phyloP scores from a whole-genome alignment of 1,140 invertebrate genomes.

The Dysdera silvatica region DNA sequence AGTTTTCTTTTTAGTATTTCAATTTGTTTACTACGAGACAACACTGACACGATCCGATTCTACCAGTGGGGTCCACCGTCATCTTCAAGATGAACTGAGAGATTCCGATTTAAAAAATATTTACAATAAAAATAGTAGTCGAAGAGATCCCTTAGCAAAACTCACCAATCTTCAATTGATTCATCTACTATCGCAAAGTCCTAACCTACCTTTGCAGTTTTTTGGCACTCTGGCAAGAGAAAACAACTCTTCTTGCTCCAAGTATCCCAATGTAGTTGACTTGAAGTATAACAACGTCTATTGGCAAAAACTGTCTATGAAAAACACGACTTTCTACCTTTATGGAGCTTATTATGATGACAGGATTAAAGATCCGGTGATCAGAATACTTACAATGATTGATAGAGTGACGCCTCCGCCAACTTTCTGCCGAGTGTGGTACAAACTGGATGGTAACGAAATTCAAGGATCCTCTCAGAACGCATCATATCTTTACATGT shows the following conservation, averaged over 20 bases:
- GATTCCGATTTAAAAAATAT: no score
- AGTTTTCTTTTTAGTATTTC: no score
- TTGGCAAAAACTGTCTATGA: conserved; percentile 67
- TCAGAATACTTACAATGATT: conserved; percentile 80
- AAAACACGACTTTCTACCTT: conserved; percentile 74
- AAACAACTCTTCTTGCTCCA: conserved; percentile 54
- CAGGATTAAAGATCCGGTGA: conserved; percentile 65
- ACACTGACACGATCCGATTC: no score
- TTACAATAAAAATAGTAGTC: no score
- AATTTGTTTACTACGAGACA: no score
- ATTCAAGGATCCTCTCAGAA: conserved; percentile 67
- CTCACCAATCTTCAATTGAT: no score
- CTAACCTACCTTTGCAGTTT: conserved; percentile 32
- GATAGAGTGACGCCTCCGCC: conserved; percentile 74
- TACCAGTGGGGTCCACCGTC: no score
- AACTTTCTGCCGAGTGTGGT: conserved; percentile 82
- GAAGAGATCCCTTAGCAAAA: no score
- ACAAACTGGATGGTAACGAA: conserved; percentile 47
- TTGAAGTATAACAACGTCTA: conserved; percentile 85
- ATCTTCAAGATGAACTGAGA: no score
- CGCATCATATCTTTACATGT: conserved; percentile 74
- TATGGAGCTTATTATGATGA: conserved; percentile 83
- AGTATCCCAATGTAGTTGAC: conserved; percentile 61
- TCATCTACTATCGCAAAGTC: conserved; percentile 47
- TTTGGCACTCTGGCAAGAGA: conserved; percentile 13